These are phyloP conservation scores for Bombus pyrosoma DNA, from an alignment of 1,140 invertebrate species.

Conservation along the genomic window DNA sequence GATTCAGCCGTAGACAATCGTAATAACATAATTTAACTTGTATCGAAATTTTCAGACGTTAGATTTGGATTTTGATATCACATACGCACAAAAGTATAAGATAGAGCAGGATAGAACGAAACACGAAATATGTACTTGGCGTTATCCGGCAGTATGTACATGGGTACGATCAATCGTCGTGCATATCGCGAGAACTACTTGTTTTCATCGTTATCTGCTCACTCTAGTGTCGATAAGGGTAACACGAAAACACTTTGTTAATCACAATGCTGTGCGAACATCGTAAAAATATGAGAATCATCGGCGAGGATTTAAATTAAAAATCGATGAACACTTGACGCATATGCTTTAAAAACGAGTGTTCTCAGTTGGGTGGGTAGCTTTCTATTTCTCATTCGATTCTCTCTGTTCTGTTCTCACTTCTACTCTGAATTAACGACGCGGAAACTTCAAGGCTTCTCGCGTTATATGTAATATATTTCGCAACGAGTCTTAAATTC, in stretches of 20 bases:
- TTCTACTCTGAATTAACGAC: slow-evolving; percentile 31
- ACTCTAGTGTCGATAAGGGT: background rate
- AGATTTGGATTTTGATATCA: background rate
- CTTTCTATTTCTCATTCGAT: slow-evolving; percentile 32
- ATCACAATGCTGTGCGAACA: background rate
- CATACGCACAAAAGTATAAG: fast-evolving
- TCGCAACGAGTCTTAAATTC: slow-evolving; percentile 59
- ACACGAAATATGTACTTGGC: background rate
- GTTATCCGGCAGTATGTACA: background rate
- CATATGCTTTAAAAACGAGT: background rate
- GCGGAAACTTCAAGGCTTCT: slow-evolving; percentile 54
- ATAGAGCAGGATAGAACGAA: background rate
- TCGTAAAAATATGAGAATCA: background rate
- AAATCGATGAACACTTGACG: background rate
- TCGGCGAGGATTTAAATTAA: background rate
- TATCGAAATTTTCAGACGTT: background rate
- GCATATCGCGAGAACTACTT: background rate
- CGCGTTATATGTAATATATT: slow-evolving; percentile 36
- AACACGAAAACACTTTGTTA: background rate
- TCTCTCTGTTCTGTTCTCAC: slow-evolving; percentile 4
- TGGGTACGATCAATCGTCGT: background rate
- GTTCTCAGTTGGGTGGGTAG: background rate
- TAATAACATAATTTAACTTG: background rate
- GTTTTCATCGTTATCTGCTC: background rate
- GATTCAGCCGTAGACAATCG: background rate